Base-by-base conservation (phyloP, 2,797 vertebrate genomes). In the Spizella passerina region DNA sequence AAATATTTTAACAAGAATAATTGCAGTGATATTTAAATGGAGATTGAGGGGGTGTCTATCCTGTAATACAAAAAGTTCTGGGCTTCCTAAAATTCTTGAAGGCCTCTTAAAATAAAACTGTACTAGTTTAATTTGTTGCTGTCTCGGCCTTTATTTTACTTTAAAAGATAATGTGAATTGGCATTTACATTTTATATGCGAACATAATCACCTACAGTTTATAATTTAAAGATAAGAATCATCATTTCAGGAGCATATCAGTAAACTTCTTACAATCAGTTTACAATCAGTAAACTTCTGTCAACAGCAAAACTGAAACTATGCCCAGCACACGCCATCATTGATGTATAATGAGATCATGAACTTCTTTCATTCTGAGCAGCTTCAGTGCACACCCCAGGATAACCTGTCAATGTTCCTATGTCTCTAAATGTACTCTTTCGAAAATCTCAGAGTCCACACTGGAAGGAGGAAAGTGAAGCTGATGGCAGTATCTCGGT, bases 61-160 rank as follows among this genome's bases (percentile, higher is more conserved):
- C 5, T 29, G 14, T 4, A 41, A 29, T 7, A 29, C 15, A 66
- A 61, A 7, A 36, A 20, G 24, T 53, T 64, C 26, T n/a, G 19
- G 41, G 20, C 27, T 43, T 68, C 46, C 43, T 32, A 38, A 59
- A 75, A 63, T n/a, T 57, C 47, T 14, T 53, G 13, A 66, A 75
- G 26, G 24, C 19, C 21, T 50, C 46, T 13, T 65, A 41, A 76
- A 52, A 72, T 9, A 65, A 63, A 59, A 59, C 22, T 34, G 10
- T 36, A 57, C 9, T 32, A 66, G 13, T 30, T 43, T 38, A 12
- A 6, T 3, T 64, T 0, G 0, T 4, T 64, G 15, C 11, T 23
- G 11, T 29, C 38, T 77, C 21, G 36, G 38, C 21, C 14, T 85
- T 49, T 10, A 20, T 32, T 90, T 61, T 29, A 21, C 55, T 86